Conservation (phyloP, 2,888 invertebrate genomes). For the Caenorhabditis sinica region DNA sequence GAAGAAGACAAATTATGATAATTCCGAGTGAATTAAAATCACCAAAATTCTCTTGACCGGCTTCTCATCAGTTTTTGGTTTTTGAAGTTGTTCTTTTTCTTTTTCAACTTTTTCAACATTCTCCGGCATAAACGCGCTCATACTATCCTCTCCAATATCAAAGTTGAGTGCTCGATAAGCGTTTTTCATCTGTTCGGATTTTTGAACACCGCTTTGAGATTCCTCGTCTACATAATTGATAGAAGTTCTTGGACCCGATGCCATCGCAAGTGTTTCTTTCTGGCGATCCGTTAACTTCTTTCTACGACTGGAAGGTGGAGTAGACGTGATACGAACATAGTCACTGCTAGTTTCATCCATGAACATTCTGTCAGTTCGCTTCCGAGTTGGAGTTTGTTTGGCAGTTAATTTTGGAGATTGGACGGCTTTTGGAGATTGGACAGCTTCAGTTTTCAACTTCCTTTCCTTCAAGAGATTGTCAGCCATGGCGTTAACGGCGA, state of each 20-base stretch:
- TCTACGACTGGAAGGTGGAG: conserved; percentile 26
- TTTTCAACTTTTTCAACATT: background rate
- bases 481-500: conserved; percentile 34
- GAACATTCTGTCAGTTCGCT: conserved; percentile 12
- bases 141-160: conserved; percentile 23
- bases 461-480: conserved; percentile 36
- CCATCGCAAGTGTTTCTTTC: conserved; percentile 49
- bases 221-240: conserved; percentile 60
- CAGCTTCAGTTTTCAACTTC: background rate
- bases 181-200: conserved; percentile 28
- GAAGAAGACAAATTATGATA: background rate
- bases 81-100: too few relatives aligned
- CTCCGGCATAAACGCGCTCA: background rate
- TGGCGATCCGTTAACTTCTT: conserved; percentile 55
- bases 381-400: background rate
- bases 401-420: too few relatives aligned
- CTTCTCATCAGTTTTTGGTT: background rate
- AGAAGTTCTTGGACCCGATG: conserved; percentile 4
- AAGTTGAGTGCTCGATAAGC: conserved; percentile 30
- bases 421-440: too few relatives aligned
- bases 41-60: background rate
- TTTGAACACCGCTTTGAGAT: conserved; percentile 52
- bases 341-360: conserved; percentile 53
- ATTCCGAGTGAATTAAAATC: background rate
- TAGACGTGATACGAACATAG: conserved; percentile 41